These are phyloP conservation scores for Lacerta bilineata DNA, from an alignment of 2,797 vertebrate species.

Conservation along the genomic window DNA sequence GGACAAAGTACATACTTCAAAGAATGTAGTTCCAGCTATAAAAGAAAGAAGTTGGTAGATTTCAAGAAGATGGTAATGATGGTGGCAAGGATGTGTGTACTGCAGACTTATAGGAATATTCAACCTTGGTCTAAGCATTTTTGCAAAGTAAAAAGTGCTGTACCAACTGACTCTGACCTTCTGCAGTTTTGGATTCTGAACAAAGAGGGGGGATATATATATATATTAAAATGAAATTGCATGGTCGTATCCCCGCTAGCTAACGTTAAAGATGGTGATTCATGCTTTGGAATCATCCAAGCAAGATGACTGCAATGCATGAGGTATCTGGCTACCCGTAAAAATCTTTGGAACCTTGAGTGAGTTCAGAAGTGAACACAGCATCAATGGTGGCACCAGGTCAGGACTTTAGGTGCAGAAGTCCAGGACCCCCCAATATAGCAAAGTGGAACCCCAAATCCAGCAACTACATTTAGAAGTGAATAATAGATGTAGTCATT, in stretches of 20 bases:
- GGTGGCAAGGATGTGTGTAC: no score
- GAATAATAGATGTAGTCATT: no score
- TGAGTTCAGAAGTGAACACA: not conserved
- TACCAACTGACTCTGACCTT: not conserved
- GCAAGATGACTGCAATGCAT: not conserved
- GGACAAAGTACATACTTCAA: not conserved
- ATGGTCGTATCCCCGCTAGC: no score
- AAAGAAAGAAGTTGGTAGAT: not conserved
- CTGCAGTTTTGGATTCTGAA: conserved; percentile 7
- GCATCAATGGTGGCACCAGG: no score
- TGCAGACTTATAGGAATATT: not conserved
- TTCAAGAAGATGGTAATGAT: not conserved
- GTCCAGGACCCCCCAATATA: no score
- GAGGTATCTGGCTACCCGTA: not conserved
- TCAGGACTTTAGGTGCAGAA: no score
- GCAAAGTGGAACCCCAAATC: no score
- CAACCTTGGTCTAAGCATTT: not conserved
- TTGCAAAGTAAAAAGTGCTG: not conserved
- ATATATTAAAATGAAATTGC: not conserved
- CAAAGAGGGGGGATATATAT: not conserved
- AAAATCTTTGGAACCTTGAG: not conserved
- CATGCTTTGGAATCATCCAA: not conserved
- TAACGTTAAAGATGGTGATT: not conserved
- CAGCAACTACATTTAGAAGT: no score
- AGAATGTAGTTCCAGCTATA: not conserved